These are phyloP conservation scores for Nemotelus nigrinus DNA, from an alignment of 2,888 invertebrate species.

Conservation along the genomic window DNA sequence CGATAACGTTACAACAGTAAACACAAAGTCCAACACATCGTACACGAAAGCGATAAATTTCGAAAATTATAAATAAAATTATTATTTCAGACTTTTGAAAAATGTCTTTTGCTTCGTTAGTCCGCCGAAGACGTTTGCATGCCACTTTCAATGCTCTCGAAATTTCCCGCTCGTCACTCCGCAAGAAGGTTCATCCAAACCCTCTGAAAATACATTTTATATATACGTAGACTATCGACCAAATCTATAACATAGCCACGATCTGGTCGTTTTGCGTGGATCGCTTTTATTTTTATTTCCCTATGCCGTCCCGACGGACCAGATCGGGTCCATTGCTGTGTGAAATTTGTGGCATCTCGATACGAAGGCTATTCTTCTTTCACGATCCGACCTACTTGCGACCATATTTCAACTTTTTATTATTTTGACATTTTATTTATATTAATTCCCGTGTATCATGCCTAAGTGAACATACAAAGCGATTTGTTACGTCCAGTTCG, in stretches of 20 bases:
- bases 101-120: conserved; percentile 35
- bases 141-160: background rate
- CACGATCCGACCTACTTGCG: conserved; percentile 36
- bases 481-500: conserved; percentile 41
- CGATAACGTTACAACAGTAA: too few species aligned
- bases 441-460: conserved; percentile 46
- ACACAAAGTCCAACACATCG: background rate
- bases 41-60: conserved; percentile 32
- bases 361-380: background rate
- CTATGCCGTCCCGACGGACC: too few species aligned
- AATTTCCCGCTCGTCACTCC: too few species aligned
- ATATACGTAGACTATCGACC: too few species aligned
- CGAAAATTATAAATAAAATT: conserved; percentile 25
- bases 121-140: conserved; percentile 31
- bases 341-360: conserved; percentile 4
- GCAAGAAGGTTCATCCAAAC: too few species aligned
- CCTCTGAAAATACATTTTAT: too few species aligned
- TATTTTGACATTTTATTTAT: conserved; percentile 47
- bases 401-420: conserved; percentile 45
- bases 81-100: conserved; percentile 30
- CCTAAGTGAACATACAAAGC: conserved; percentile 41
- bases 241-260: too few species aligned
- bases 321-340: too few species aligned
- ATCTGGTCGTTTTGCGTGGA: too few species aligned
- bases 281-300: too few species aligned